Percentiles rank a stretch among this genome's conserved stretches.
Evolutionary conservation across 1,140 invertebrate species (phyloP).

Genomic region (Procambarus virginalis): DNA sequence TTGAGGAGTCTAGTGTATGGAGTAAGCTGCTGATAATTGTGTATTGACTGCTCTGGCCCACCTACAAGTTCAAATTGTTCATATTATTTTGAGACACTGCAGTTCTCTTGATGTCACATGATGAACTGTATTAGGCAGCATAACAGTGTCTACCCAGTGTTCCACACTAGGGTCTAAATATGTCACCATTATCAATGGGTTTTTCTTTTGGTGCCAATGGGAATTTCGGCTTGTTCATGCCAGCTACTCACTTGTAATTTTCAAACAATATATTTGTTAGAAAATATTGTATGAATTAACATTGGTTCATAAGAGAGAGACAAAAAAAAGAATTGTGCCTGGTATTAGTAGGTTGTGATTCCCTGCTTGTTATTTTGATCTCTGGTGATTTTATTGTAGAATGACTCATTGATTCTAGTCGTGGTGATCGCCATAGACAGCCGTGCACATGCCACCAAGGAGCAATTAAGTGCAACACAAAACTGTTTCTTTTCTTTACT

Average conservation of each 20-base stretch:
- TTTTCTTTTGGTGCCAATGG: constrained; percentile 55
- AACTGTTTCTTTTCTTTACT: background rate
- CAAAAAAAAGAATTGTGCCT: background rate
- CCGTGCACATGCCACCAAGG: constrained; percentile 15
- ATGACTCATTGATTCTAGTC: constrained; percentile 66
- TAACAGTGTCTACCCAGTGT: no score
- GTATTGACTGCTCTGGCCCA: constrained; percentile 37
- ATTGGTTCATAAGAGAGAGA: background rate
- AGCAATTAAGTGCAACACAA: constrained; percentile 2
- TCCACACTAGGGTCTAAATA: constrained; percentile 40
- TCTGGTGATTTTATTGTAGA: constrained; percentile 47
- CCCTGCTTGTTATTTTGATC: constrained; percentile 45
- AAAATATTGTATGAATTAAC: background rate
- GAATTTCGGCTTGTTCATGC: constrained; percentile 33
- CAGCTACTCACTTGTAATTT: background rate
- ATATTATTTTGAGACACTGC: background rate
- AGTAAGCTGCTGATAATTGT: constrained; percentile 29
- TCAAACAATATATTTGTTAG: background rate
- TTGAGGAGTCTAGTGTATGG: constrained; percentile 26
- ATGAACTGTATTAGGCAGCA: no score
- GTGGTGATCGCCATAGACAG: constrained; percentile 50
- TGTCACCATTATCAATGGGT: constrained; percentile 33
- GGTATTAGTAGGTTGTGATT: constrained; percentile 17
- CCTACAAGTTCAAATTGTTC: constrained; percentile 58
- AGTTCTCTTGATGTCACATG: background rate